Evolutionary conservation across 2,888 invertebrate genomes (phyloP).

Genomic region (Nebria salina): DNA sequence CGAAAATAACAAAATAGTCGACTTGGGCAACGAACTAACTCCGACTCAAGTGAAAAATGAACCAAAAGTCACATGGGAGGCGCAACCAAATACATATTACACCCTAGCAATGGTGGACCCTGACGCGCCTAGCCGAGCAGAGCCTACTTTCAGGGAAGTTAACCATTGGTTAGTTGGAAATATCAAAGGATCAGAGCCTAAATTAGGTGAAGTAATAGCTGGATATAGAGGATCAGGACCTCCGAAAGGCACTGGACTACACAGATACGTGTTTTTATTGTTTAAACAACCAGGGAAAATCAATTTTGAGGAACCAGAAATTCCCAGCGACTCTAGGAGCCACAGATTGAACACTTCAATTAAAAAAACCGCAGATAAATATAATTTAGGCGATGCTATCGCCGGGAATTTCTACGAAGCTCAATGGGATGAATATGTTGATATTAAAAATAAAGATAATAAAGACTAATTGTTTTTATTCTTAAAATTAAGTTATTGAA

Average conservation of each 20-base stretch:
- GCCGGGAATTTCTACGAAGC: slow-evolving; percentile 72
- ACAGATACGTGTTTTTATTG: slow-evolving; percentile 76
- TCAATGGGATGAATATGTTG: slow-evolving; percentile 70
- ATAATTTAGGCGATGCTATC: slow-evolving; percentile 68
- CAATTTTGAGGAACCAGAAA: slow-evolving; percentile 58
- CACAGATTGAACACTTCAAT: slow-evolving; percentile 50
- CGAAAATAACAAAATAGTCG: slow-evolving; percentile 42
- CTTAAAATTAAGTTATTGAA: too few relatives aligned
- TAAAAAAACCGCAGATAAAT: slow-evolving; percentile 67
- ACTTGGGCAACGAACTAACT: slow-evolving; percentile 54
- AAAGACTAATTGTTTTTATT: slow-evolving; percentile 7
- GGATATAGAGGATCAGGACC: slow-evolving; percentile 76
- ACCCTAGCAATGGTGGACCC: slow-evolving; percentile 72
- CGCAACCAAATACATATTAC: slow-evolving; percentile 54
- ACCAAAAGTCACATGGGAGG: slow-evolving; percentile 55
- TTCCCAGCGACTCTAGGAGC: slow-evolving; percentile 64
- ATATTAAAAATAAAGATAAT: slow-evolving; percentile 27
- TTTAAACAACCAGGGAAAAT: slow-evolving; percentile 59
- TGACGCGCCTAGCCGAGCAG: slow-evolving; percentile 78
- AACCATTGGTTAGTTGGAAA: slow-evolving; percentile 83
- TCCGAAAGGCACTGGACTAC: slow-evolving; percentile 76
- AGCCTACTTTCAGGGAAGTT: slow-evolving; percentile 76
- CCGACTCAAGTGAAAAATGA: slow-evolving; percentile 55
- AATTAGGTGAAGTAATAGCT: slow-evolving; percentile 71
- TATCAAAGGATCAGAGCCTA: slow-evolving; percentile 66